Evolutionary conservation across 2,113 vertebrate species (phyloP).

Genomic region (Herpetotheres cachinnans): DNA sequence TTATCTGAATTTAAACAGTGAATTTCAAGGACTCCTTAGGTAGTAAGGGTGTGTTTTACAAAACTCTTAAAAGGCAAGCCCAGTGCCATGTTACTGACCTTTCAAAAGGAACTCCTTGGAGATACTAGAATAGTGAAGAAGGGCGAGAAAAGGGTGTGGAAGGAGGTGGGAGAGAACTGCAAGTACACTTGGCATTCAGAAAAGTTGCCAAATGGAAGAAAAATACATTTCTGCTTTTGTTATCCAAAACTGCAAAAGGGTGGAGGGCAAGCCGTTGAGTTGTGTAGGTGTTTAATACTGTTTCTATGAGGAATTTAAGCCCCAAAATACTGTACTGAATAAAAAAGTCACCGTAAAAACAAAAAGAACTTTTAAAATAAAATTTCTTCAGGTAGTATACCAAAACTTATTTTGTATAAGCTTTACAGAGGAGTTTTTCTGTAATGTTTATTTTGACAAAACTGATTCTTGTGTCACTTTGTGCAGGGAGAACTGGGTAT

Average conservation of each 20-base stretch:
- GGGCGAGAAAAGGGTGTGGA: conserved; percentile 38
- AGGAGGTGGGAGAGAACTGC: conserved; percentile 19
- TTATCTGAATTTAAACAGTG: background rate
- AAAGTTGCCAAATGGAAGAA: conserved; percentile 11
- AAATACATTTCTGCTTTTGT: background rate
- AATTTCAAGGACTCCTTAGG: background rate
- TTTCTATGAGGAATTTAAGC: too few relatives aligned
- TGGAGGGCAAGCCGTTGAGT: background rate
- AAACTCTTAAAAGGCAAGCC: background rate
- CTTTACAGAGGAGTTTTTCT: background rate
- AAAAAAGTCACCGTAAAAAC: background rate
- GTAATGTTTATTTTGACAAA: background rate
- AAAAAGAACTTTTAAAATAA: accelerated
- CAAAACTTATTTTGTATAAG: background rate
- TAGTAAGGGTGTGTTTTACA: background rate
- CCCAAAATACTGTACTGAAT: background rate
- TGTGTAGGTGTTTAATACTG: conserved; percentile 18
- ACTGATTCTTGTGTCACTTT: accelerated
- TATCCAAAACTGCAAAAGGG: background rate
- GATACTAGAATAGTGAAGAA: background rate
- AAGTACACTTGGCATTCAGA: conserved; percentile 2
- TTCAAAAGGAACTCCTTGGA: background rate
- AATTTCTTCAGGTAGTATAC: background rate
- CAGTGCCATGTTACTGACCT: background rate
- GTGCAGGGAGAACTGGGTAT: background rate